A percentile compares a stretch with the other conserved stretches of the same genome.
These are phyloP conservation scores for Carollia perspicillata DNA, from an alignment of 2,113 vertebrate species.

Conservation along the genomic window DNA sequence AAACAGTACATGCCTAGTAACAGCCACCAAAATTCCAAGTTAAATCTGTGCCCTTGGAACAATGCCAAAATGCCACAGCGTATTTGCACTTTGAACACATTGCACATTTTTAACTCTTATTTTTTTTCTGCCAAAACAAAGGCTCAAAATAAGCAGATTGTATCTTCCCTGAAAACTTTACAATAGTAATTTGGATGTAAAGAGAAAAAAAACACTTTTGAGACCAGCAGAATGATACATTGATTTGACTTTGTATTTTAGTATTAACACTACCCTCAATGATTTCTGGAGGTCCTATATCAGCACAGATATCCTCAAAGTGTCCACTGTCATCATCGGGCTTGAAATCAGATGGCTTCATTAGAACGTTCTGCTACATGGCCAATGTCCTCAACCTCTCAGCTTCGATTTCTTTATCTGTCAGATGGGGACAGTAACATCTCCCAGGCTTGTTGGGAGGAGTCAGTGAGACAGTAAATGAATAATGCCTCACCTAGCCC, in stretches of 20 bases:
- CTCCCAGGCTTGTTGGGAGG: neutral
- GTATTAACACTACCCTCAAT: neutral
- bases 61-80: conserved; percentile 59
- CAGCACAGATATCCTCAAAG: neutral
- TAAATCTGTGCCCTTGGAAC: conserved; percentile 71
- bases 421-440: neutral
- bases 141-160: conserved; percentile 66
- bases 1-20: conserved; percentile 72
- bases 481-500: neutral
- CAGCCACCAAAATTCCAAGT: conserved; percentile 69
- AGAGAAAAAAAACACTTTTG: conserved; percentile 1
- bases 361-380: neutral
- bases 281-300: neutral
- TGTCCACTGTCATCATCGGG: neutral
- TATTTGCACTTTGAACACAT: conserved; percentile 68
- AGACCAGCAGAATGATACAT: neutral
- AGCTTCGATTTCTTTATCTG: conserved; percentile 3
- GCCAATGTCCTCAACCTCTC: neutral
- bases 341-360: neutral
- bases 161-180: conserved; percentile 56
- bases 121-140: conserved; percentile 74
- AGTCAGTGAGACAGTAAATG: neutral
- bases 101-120: conserved; percentile 61
- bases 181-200: conserved; percentile 50
- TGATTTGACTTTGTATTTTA: neutral